Evolutionary conservation across 2,888 invertebrate genomes (phyloP), one percentile per base, ranked within the genome.

Genomic region (Drosophila lacicola): DNA sequence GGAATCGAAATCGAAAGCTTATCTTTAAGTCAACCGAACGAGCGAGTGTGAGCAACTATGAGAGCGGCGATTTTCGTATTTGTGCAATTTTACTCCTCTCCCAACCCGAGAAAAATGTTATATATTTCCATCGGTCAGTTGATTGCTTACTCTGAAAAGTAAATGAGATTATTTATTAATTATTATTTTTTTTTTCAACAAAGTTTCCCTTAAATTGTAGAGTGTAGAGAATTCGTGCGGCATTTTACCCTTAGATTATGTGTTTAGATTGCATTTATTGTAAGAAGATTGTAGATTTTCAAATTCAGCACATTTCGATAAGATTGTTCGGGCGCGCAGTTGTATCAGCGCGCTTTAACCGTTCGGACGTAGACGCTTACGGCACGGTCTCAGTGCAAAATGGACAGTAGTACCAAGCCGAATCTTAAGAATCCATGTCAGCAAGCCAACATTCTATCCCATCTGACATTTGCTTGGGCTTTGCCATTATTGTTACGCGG

Each of bases 331-430:
- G 11, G 3, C 34, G 33, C 29, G 50, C 42, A 57, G 45, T 47
- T 67, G 21, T 58, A 29, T 37, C 5, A 11, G 19, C 13, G 25
- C 44, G 19, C 46, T 5, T 19, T 1, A 54, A 57, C 11, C 34
- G 70, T 41, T 41, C 62, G 45, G 58, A 57, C 41, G 33, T 50
- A 19, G 4, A 6, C 11, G 33, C 49, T 11, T n/a, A 34, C 34
- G 5, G 19, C 17, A 10, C 50, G 36, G 34, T 4, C 19, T 10
- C 19, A 25, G 33, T 42, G 17, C 9, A 74, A 66, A 46, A 93
- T 93, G 93, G 93, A 93, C 71, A 91, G 89, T 55, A 89, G 91
- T 13, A 80, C 82, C 33, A 93, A 93, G 49, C 92, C 93, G n/a
- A 75, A 78, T 25, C 87, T 85, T 10, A 75, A 87, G 60, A 93